A percentile compares a stretch with the other conserved stretches of the same genome.
phyloP scores from a whole-genome alignment of 1,140 invertebrate species.

The Linepithema humile region DNA sequence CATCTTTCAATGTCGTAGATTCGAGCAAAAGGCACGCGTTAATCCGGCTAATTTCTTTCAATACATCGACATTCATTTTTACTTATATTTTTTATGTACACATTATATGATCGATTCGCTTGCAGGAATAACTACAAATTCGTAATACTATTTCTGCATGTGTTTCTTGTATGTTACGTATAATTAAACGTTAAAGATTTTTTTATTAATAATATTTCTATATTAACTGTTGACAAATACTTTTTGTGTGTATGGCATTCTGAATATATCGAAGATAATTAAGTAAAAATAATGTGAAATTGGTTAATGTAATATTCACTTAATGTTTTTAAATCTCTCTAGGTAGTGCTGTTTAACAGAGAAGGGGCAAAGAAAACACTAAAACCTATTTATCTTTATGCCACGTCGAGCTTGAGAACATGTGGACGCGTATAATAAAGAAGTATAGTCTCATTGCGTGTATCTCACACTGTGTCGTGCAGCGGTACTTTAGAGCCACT shows the following conservation, averaged over 20 bases:
- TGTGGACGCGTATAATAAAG: constrained; percentile 28
- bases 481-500: constrained; percentile 22
- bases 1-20: constrained; percentile 58
- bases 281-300: too few species aligned
- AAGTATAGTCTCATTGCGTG: constrained; percentile 16
- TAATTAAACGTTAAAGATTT: not conserved
- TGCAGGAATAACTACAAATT: not conserved
- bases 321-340: not conserved
- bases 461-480: constrained; percentile 25
- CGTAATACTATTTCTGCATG: not conserved
- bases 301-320: too few species aligned
- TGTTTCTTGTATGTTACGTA: not conserved
- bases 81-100: constrained; percentile 2
- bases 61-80: not conserved
- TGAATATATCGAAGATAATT: not conserved
- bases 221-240: not conserved
- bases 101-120: constrained; percentile 24
- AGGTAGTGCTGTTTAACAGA: not conserved
- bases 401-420: not conserved
- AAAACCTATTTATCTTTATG: constrained; percentile 13
- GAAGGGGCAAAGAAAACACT: not conserved
- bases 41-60: constrained; percentile 39
- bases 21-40: constrained; percentile 21
- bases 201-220: not conserved
- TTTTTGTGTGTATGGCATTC: not conserved